A percentile compares a stretch with the other conserved stretches of the same genome.
phyloP scores from a whole-genome alignment of 2,797 vertebrate genomes.

The Falco columbarius region DNA sequence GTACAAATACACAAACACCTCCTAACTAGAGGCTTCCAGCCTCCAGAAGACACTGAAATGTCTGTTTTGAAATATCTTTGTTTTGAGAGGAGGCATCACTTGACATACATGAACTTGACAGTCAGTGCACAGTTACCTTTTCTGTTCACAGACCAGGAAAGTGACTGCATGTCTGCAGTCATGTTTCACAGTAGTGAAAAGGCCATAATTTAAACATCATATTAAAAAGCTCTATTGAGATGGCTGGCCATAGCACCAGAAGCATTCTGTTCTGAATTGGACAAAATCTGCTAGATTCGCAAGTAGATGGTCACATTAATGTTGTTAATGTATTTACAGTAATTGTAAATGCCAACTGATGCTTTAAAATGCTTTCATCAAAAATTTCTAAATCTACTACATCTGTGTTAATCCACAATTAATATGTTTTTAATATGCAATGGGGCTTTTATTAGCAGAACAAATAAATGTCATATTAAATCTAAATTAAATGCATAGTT shows the following conservation, averaged over 20 bases:
- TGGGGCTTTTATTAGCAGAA: constrained; percentile 42
- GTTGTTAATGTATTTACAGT: neutral
- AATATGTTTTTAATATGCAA: constrained; percentile 53
- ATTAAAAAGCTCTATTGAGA: neutral
- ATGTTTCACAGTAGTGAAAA: neutral
- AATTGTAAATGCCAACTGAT: neutral
- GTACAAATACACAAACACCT: neutral
- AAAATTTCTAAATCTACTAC: constrained; percentile 30
- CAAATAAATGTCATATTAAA: constrained; percentile 49
- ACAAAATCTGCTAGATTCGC: neutral
- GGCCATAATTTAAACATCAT: neutral
- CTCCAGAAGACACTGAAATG: neutral
- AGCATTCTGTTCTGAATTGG: neutral
- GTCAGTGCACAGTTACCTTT: neutral
- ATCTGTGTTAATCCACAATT: constrained; percentile 41
- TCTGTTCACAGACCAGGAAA: neutral
- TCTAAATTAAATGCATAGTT: constrained; percentile 39
- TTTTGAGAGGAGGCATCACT: neutral
- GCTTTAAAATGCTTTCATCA: constrained; percentile 5
- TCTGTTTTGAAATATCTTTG: neutral
- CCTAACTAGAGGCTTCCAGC: neutral
- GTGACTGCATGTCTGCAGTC: neutral
- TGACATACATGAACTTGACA: neutral
- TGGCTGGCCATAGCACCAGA: neutral
- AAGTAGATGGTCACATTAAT: neutral